phyloP scores from a whole-genome alignment of 2,888 invertebrate genomes.

The Agonum fuliginosum region DNA sequence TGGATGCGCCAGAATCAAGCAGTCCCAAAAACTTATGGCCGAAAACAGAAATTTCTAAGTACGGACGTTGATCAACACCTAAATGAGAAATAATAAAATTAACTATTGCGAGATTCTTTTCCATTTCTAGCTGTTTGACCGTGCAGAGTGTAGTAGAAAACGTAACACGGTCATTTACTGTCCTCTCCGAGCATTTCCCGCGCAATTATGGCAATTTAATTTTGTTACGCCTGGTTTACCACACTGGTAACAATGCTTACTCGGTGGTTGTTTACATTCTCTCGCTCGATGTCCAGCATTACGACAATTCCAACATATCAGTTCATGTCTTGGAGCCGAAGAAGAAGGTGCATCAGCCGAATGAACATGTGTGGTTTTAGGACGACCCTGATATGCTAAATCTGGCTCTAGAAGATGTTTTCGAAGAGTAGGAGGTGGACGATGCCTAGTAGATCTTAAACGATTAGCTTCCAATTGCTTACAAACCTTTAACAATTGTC shows the following conservation, averaged over 20 bases:
- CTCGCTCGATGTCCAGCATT: conserved; percentile 22
- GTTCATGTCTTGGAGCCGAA: not conserved
- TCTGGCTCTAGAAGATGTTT: not conserved
- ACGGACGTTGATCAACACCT: conserved; percentile 30
- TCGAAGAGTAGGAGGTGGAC: not conserved
- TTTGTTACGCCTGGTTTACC: not conserved
- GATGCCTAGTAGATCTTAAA: not conserved
- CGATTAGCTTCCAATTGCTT: not conserved
- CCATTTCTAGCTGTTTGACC: not conserved
- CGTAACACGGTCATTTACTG: not conserved
- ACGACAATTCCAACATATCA: conserved; percentile 56
- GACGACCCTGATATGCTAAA: not conserved
- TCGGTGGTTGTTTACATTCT: not conserved
- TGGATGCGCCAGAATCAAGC: conserved; percentile 34
- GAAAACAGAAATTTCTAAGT: conserved; percentile 35
- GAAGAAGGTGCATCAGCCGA: not conserved
- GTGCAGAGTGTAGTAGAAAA: not conserved
- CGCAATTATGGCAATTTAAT: not conserved
- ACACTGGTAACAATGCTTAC: not conserved
- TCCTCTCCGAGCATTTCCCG: not conserved
- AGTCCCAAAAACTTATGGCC: conserved; percentile 43
- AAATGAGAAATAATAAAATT: conserved; percentile 31
- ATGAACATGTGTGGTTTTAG: not conserved
- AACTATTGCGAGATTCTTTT: conserved; percentile 4
- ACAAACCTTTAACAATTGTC: too few species aligned